Base-by-base conservation (phyloP, 2,113 vertebrate genomes). In the Ceyx cyanopectus region DNA sequence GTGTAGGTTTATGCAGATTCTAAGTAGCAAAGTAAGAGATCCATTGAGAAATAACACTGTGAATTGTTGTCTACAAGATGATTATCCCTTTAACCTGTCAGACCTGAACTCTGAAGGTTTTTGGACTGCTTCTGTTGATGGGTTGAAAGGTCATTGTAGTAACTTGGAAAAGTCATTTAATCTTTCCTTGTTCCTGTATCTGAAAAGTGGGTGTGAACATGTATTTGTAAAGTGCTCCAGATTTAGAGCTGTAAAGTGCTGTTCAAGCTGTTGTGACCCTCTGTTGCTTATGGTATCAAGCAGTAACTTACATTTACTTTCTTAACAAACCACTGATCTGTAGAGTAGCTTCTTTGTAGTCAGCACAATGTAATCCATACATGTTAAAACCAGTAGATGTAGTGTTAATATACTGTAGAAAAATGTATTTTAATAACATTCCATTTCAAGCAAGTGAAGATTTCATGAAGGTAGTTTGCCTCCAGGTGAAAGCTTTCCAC, bases 121-220 rank as follows among this genome's bases (percentile, higher is more conserved):
- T 88, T 70, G 24, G 14, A 40, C 29, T 67, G 23, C 74, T 84
- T 67, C 45, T 86, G 18, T 72, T 80, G 48, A 53, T 13, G 81
- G 24, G 11, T 58, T 92, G 77, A 78, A 86, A 81, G 48, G 67
- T 63, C 37, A 4, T 57, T 73, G 43, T 89, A 45, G 41, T 75
- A 41, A 50, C 50, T 88, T 84, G 53, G 18, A 79, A 23, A 48
- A 81, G 73, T 43, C 7, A 34, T 85, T 84, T 92, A 43, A 53
- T 78, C 76, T 75, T 90, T 29, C 48, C 48, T 57, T 72, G 82
- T 90, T 90, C 40, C n/a, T 57, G 13, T 85, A 40, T 92, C 69
- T 76, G 50, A 73, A 75, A 84, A 96, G 89, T 84, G 45, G 37
- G 37, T 94, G 69, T 87, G 89, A 95, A 87, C 69, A 41, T 60